phyloP scores from a whole-genome alignment of 2,888 invertebrate genomes.

The Leptura quadrifasciata region DNA sequence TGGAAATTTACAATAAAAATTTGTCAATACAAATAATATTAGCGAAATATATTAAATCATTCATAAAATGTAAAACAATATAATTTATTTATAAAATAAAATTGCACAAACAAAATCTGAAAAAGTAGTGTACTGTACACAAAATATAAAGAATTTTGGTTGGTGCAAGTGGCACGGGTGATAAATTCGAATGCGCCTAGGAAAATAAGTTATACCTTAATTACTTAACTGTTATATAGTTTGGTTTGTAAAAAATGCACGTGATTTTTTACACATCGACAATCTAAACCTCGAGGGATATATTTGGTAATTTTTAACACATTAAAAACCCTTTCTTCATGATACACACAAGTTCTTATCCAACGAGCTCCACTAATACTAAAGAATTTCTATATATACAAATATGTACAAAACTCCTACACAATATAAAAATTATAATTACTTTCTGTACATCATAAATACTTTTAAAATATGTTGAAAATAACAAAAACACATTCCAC shows the following conservation, averaged over 20 bases:
- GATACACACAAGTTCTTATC: constrained; percentile 30
- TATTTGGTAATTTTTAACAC: constrained; percentile 39
- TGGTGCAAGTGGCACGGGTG: constrained; percentile 8
- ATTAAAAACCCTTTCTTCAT: constrained; percentile 28
- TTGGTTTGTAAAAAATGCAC: constrained; percentile 36
- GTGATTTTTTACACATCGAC: constrained; percentile 33
- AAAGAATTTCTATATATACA: constrained; percentile 40
- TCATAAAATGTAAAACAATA: constrained; percentile 31
- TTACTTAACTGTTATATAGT: neutral
- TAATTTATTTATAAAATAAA: constrained; percentile 42
- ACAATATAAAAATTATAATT: constrained; percentile 38
- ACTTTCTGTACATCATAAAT: constrained; percentile 39
- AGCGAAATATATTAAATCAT: constrained; percentile 30
- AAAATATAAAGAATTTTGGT: constrained; percentile 5
- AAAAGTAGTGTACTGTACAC: constrained; percentile 6
- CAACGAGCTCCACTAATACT: constrained; percentile 31
- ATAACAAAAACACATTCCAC: constrained; percentile 33
- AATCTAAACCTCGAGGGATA: constrained; percentile 26
- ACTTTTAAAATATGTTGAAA: constrained; percentile 29
- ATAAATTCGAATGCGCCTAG: constrained; percentile 19
- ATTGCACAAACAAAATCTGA: constrained; percentile 29
- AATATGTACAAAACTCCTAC: constrained; percentile 34
- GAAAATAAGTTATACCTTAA: constrained; percentile 36
- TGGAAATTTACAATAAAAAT: constrained; percentile 37
- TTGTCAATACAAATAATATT: constrained; percentile 28